Base-by-base conservation (phyloP, 2,113 vertebrate species). In the Amazona vittata region DNA sequence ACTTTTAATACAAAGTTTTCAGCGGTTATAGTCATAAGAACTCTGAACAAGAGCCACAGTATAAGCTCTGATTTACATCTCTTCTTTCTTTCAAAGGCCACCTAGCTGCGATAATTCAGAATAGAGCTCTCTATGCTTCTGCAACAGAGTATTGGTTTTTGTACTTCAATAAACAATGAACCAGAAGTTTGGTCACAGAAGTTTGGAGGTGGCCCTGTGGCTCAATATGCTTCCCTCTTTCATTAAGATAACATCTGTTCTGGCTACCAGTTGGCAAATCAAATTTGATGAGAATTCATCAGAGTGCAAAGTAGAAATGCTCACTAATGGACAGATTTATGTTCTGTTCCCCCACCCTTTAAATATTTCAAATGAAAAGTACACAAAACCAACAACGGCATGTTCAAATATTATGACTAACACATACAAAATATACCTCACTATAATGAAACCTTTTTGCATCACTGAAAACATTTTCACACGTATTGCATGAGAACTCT, bases 161-260 rank as follows among this genome's bases (percentile, higher is more conserved):
- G 4, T 84, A 92, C 19, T 84, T 90, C 22, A 53, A 41, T 63
- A 80, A 94, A 89, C 69, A 88, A 69, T 16, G 12, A 97, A 87
- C 28, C 63, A 83, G 69, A 79, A 94, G 55, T 25, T 49, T 17
- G 73, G 83, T 88, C 74, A 85, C 78, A 87, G 67, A 96, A 97
- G 85, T 97, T 96, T 93, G 88, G 74, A 97, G 70, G 95, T 95
- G 93, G 92, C 85, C 96, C 83, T 94, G 69, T 95, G 90, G 96
- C 90, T 98, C 94, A 91, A 69, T 81, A 94, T 87, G 91, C 46
- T 96, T 96, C 75, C 87, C 46, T 94, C 64, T 94, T 95, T 84
- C 85, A 98, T 97, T 98, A 97, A 97, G 94, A 73, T 92, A 98
- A 97, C 94, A 98, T 96, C 94, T 98, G 96, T 94, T 97, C 93